phyloP scores from a whole-genome alignment of 2,888 invertebrate species.

The Ashinkailepas kermadecensis region DNA sequence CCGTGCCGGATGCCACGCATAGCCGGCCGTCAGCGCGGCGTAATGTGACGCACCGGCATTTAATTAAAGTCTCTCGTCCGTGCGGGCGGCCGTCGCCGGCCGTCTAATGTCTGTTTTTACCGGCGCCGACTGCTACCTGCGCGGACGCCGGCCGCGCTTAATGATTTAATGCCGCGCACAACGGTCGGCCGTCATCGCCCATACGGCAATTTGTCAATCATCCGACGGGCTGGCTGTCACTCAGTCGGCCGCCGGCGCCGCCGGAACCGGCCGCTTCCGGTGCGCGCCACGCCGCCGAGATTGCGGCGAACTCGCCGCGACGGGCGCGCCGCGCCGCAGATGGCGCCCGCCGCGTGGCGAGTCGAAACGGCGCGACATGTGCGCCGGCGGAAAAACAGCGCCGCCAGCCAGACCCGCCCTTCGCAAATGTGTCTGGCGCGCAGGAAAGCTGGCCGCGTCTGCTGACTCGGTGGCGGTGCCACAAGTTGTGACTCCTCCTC shows the following conservation, averaged over 20 bases:
- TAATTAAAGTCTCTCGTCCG: not conserved
- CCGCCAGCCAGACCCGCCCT: not conserved
- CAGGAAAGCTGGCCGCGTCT: too few species aligned
- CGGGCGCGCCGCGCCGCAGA: not conserved
- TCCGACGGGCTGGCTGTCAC: not conserved
- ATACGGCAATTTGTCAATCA: constrained; percentile 19
- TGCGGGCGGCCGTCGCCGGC: not conserved
- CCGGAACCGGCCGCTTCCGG: constrained; percentile 18
- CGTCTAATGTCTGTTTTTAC: constrained; percentile 15
- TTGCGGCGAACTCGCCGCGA: not conserved
- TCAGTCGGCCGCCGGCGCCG: not conserved
- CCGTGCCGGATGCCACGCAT: constrained; percentile 1
- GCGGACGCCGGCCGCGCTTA: not conserved
- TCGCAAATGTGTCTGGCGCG: not conserved
- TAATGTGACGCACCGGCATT: constrained; percentile 4
- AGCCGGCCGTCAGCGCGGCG: constrained; percentile 4
- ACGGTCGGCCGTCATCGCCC: constrained; percentile 11
- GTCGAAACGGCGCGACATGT: not conserved
- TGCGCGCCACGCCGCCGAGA: constrained; percentile 4
- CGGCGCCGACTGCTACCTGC: constrained; percentile 21
- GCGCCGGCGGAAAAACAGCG: not conserved
- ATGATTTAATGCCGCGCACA: constrained; percentile 14
- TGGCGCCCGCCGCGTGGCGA: not conserved
- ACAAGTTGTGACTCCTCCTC: too few species aligned
- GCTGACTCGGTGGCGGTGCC: too few species aligned